Conservation (phyloP, 2,888 invertebrate genomes). For the Argyresthia goedartella region DNA sequence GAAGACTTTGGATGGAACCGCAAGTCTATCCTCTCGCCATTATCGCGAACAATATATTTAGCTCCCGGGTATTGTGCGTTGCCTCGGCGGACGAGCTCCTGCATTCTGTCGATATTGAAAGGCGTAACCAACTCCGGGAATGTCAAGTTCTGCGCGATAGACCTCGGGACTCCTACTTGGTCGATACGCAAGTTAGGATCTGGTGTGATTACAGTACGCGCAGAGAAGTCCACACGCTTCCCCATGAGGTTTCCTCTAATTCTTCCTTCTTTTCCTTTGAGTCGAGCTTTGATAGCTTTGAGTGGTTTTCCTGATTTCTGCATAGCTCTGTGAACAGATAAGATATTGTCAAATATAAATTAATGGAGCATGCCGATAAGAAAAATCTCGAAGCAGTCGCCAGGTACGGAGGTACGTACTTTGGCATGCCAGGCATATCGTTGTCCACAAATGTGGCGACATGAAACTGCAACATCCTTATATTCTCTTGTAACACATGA, state of each 20-base stretch:
- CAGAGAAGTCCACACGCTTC: slow-evolving; percentile 99
- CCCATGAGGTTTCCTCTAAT: slow-evolving; percentile 99
- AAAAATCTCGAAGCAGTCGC: slow-evolving; percentile 5
- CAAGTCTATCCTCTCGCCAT: slow-evolving; percentile 98
- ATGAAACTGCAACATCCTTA: slow-evolving; percentile 98
- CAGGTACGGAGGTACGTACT: slow-evolving; percentile 43
- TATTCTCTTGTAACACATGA: slow-evolving; percentile 96
- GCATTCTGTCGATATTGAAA: slow-evolving; percentile 96
- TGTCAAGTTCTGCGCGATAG: slow-evolving; percentile 98
- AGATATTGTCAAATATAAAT: neutral
- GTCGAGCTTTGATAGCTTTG: slow-evolving; percentile 95
- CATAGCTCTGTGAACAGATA: slow-evolving; percentile 79
- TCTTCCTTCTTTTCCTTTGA: slow-evolving; percentile 98
- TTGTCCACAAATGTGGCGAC: slow-evolving; percentile 98
- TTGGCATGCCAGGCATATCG: slow-evolving; percentile 98
- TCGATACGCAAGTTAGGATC: slow-evolving; percentile 95
- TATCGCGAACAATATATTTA: slow-evolving; percentile 98
- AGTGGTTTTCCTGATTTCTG: slow-evolving; percentile 99
- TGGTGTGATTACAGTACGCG: slow-evolving; percentile 97
- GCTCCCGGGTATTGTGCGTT: slow-evolving; percentile 99
- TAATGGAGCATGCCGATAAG: neutral
- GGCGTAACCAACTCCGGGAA: slow-evolving; percentile 99
- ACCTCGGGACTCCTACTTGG: slow-evolving; percentile 97
- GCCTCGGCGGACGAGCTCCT: slow-evolving; percentile 94
- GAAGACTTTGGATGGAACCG: slow-evolving; percentile 98